Conservation (phyloP, 2,888 invertebrate genomes). For the Sarcophaga variegata region DNA sequence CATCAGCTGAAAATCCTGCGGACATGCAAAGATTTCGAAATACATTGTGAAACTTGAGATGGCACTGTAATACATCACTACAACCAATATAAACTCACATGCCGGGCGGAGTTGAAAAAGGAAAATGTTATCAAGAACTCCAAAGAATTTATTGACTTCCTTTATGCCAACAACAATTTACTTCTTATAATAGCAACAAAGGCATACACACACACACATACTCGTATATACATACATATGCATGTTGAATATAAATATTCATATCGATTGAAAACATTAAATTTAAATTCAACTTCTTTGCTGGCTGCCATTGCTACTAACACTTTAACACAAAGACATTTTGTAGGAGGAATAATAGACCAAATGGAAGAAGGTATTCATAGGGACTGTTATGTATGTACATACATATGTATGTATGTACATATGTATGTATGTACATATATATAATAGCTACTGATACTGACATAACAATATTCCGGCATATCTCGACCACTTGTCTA, state of each 20-base stretch:
- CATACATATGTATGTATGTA: background rate
- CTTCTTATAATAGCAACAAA: too few species aligned
- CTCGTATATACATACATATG: background rate
- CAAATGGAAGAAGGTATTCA: background rate
- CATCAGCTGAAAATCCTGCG: background rate
- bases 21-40: conserved; percentile 21
- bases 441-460: background rate
- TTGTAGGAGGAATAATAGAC: background rate
- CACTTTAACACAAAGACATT: too few species aligned
- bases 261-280: background rate
- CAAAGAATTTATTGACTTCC: conserved; percentile 2
- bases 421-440: too few species aligned
- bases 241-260: background rate
- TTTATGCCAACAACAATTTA: background rate
- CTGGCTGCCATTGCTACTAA: too few species aligned
- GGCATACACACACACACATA: background rate
- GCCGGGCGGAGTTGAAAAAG: too few species aligned
- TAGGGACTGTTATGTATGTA: background rate
- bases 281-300: too few species aligned
- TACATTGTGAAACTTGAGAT: conserved; percentile 48
- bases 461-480: background rate
- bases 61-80: conserved; percentile 55
- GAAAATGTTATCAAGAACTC: background rate
- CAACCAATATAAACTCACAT: background rate
- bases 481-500: conserved; percentile 60